Conservation (phyloP, 2,113 vertebrate species). For the Platysteira castanea region DNA sequence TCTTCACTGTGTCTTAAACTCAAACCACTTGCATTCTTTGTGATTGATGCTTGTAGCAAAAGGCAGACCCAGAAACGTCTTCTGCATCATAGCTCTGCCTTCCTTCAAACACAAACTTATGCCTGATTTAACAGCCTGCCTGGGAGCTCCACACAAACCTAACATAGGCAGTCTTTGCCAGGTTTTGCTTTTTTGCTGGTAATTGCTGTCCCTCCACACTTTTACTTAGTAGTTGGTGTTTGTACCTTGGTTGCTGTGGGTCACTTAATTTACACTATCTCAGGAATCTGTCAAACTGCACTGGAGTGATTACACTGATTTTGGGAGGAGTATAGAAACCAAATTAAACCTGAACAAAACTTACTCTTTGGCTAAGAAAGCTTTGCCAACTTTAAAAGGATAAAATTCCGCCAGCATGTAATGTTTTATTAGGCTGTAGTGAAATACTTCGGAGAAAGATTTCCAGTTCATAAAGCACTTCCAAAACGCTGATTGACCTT, state of each 20-base stretch:
- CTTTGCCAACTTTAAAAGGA: conserved; percentile 47
- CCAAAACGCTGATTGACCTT: conserved; percentile 4
- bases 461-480: conserved; percentile 62
- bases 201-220: background rate
- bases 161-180: background rate
- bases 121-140: background rate
- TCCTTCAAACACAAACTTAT: background rate
- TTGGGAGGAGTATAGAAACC: background rate
- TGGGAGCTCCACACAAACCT: background rate
- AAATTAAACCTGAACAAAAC: conserved; percentile 53
- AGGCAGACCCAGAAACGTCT: background rate
- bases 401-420: conserved; percentile 13
- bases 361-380: conserved; percentile 40
- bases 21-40: conserved; percentile 23
- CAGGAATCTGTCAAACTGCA: background rate
- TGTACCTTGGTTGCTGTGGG: background rate
- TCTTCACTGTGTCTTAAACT: conserved; percentile 32
- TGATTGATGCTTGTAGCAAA: background rate
- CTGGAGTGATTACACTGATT: conserved; percentile 8
- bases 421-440: conserved; percentile 21
- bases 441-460: conserved; percentile 55
- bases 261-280: background rate
- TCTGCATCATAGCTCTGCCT: background rate
- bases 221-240: background rate
- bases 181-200: background rate